Evolutionary conservation across 2,113 vertebrate species (phyloP).

Genomic region (Varanus komodoensis): DNA sequence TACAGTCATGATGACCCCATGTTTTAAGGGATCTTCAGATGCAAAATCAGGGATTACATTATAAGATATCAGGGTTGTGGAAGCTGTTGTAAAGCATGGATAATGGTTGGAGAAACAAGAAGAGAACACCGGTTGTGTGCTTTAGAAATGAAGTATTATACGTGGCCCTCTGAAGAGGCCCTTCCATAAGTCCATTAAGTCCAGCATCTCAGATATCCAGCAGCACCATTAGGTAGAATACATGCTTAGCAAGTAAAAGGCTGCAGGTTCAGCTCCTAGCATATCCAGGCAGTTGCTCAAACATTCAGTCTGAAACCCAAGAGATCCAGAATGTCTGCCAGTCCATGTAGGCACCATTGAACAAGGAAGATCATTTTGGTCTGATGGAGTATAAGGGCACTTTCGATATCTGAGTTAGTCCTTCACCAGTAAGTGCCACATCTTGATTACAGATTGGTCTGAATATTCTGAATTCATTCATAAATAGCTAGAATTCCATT

Average conservation of each 20-base stretch:
- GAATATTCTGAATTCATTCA: constrained; percentile 77
- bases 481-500: constrained; percentile 77
- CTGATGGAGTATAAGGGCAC: neutral
- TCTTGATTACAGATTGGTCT: constrained; percentile 74
- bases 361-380: neutral
- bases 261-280: neutral
- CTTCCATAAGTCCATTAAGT: too few species aligned
- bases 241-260: neutral
- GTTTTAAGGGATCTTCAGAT: too few species aligned
- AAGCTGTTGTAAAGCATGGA: too few species aligned
- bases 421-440: constrained; percentile 71
- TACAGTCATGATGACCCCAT: too few species aligned
- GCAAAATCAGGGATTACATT: too few species aligned
- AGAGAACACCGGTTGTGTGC: too few species aligned
- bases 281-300: neutral
- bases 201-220: too few species aligned
- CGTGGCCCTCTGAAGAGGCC: too few species aligned
- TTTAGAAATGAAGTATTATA: too few species aligned
- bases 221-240: too few species aligned
- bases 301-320: neutral
- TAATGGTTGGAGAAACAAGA: too few species aligned
- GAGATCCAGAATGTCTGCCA: neutral
- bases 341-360: neutral
- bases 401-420: neutral
- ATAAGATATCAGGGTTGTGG: too few species aligned